Evolutionary conservation across 2,888 invertebrate genomes (phyloP), one percentile per base, ranked within the genome.

Genomic region (Hymenopus coronatus): DNA sequence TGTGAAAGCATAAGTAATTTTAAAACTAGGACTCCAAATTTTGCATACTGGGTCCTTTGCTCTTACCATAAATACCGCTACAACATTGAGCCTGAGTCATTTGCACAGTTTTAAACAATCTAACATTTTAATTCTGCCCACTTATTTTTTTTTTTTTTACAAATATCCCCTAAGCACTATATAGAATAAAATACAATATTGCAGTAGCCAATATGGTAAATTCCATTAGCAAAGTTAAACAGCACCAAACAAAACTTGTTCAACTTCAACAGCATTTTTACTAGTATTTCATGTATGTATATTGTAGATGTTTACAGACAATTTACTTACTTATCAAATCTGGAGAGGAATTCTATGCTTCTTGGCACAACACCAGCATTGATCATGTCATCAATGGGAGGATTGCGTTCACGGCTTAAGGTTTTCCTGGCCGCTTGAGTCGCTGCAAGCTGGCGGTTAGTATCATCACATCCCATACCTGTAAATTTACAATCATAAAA

Each of bases 381-480:
- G 90, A 99, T 97, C 95, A 99, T 96, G 33, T 95, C 93, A 91
- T 97, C 96, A 91, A 99, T 98, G 0, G 99, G 99, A 0, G 99
- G 99, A 93, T 97, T 97, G 91, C 96, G 96, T 92, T 98, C 98
- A 25, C 97, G 95, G 88, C 98, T 98, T 1, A 99, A 95, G 93
- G 98, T 96, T 91, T 98, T 97, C 9, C 99, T 95, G 12, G 97
- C 98, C 0, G 96, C 96, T 90, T 97, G 96, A 0, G 97, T 97
- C 0, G 97, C 97, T 82, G 94, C 92, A 9, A 97, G 95, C 92
- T 96, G 96, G 7, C 94, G 92, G 0, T 94, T 92, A 40, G 95
- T 93, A 92, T 98, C 96, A 0, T 92, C 91, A 25, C 96, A 96
- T 90, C 95, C 95, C 93, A 98, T 96, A 2, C 54, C 54, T 70